Evolutionary conservation across 2,797 vertebrate genomes (phyloP).

Genomic region (Eulemur albifrons): DNA sequence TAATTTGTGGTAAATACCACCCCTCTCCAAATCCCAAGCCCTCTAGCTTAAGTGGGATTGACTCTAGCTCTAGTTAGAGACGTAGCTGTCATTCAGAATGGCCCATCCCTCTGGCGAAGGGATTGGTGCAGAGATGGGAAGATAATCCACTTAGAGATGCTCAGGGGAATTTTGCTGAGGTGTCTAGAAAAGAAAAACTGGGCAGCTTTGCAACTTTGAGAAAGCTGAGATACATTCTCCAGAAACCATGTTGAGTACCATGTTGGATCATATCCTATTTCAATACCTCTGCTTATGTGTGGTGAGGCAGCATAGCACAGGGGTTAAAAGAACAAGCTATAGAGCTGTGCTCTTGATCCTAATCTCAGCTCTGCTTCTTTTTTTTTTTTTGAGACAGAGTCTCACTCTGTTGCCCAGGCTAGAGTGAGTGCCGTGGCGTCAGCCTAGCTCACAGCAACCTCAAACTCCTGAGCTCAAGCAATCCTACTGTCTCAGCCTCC

Average conservation of each 20-base stretch:
- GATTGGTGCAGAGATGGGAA: neutral
- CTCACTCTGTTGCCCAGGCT: no score
- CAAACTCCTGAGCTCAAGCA: no score
- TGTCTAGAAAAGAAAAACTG: neutral
- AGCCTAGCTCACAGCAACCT: no score
- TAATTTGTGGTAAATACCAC: neutral
- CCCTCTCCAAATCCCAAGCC: neutral
- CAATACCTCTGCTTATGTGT: neutral
- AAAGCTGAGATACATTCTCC: conserved; percentile 28
- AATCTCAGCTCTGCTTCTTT: neutral
- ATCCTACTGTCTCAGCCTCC: no score
- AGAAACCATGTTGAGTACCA: neutral
- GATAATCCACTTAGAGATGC: neutral
- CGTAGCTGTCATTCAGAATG: neutral
- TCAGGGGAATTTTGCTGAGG: neutral
- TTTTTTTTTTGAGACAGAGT: no score
- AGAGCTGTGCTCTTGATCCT: neutral
- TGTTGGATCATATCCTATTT: neutral
- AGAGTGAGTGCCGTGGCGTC: no score
- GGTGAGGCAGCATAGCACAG: neutral
- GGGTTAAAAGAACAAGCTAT: neutral
- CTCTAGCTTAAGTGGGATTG: neutral
- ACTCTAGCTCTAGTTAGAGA: neutral
- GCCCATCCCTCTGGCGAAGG: neutral
- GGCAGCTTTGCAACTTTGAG: neutral